Conservation (phyloP, 2,888 invertebrate genomes). For the Polietes domitor region DNA sequence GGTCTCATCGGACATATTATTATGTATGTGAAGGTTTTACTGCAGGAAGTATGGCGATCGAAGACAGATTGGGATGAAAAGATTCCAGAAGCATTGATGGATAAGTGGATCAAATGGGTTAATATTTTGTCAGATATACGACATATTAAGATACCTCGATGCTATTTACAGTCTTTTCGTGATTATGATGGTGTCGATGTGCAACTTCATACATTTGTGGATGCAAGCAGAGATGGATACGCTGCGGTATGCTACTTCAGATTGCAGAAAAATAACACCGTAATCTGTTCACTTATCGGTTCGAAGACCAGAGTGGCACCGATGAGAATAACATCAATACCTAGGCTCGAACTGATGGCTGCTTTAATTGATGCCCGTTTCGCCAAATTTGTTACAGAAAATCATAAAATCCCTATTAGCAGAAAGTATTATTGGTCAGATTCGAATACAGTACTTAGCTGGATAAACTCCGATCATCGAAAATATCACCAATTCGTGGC, state of each 20-base stretch:
- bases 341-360: conserved; percentile 37
- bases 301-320: conserved; percentile 35
- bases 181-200: neutral
- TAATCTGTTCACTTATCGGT: neutral
- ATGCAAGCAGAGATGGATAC: neutral
- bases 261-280: neutral
- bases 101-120: neutral
- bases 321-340: conserved; percentile 39
- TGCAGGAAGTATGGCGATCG: conserved; percentile 12
- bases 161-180: neutral
- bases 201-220: conserved; percentile 21
- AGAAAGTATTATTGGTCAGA: no score
- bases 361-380: conserved; percentile 30
- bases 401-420: no score
- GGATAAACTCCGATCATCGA: no score
- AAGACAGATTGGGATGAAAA: neutral
- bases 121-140: conserved; percentile 8
- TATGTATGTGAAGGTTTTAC: conserved; percentile 37
- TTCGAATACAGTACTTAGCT: no score
- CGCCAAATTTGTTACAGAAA: neutral
- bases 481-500: no score
- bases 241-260: neutral
- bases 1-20: conserved; percentile 40
- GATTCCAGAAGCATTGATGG: neutral
- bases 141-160: conserved; percentile 39